phyloP scores from a whole-genome alignment of 2,113 vertebrate genomes.

The Pelvicachromis taeniatus region DNA sequence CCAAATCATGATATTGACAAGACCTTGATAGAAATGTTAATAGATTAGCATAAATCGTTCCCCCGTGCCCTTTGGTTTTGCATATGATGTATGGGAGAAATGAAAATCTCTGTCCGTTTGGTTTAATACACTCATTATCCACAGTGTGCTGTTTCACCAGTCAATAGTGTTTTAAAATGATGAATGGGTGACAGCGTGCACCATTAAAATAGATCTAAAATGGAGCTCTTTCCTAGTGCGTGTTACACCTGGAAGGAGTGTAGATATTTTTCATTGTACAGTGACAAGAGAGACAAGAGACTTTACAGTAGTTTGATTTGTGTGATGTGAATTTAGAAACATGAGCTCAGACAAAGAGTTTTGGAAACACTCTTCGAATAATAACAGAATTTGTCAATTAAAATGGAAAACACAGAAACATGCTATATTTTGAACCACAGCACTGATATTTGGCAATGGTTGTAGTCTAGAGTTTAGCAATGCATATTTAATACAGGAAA shows the following conservation, averaged over 20 bases:
- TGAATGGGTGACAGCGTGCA: background rate
- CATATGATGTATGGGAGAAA: conserved; percentile 4
- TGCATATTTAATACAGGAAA: background rate
- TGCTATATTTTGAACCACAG: background rate
- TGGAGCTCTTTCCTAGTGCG: background rate
- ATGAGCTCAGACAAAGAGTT: background rate
- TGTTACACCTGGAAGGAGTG: background rate
- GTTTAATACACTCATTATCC: conserved; percentile 39
- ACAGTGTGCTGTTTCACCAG: background rate
- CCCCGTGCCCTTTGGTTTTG: conserved; percentile 21
- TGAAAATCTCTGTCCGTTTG: conserved; percentile 10
- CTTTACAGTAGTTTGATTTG: background rate
- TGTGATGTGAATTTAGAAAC: background rate
- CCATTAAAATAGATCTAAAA: background rate
- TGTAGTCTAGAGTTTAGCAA: background rate
- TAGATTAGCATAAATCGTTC: conserved; percentile 18
- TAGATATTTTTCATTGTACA: background rate
- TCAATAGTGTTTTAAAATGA: conserved; percentile 8
- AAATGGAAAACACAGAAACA: background rate
- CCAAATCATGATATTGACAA: conserved; percentile 13
- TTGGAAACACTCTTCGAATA: background rate
- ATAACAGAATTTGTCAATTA: background rate
- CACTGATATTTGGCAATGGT: background rate
- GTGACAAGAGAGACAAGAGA: background rate
- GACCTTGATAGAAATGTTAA: conserved; percentile 16